These are phyloP conservation scores for Meteorus cinctellus DNA, from an alignment of 2,888 invertebrate genomes.

Conservation along the genomic window DNA sequence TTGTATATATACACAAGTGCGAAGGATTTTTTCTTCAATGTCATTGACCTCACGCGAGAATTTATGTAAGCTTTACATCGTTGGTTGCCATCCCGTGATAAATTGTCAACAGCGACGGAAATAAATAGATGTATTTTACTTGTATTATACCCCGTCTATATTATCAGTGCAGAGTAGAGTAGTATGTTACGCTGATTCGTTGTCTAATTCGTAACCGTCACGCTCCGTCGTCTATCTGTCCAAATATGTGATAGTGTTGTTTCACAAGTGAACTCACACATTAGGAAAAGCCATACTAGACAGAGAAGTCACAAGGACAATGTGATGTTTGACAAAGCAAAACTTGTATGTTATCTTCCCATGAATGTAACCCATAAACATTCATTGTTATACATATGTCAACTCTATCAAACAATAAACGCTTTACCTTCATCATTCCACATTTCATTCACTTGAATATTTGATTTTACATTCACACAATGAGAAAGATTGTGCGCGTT, in stretches of 20 bases:
- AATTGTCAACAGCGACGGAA: conserved; percentile 19
- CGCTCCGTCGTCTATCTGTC: conserved; percentile 37
- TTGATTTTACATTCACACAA: neutral
- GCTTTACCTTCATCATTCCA: neutral
- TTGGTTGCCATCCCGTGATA: neutral
- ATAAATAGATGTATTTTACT: conserved; percentile 23
- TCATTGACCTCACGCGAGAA: conserved; percentile 1
- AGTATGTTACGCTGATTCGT: conserved; percentile 19
- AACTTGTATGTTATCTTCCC: conserved; percentile 10
- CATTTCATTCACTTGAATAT: neutral
- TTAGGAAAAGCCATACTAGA: conserved; percentile 22
- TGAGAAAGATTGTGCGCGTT: neutral
- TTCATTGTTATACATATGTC: neutral
- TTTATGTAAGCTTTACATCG: neutral
- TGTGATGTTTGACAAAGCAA: conserved; percentile 10
- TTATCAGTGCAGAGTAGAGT: neutral
- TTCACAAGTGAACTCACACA: conserved; percentile 30
- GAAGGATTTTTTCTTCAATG: neutral
- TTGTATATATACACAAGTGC: conserved; percentile 12
- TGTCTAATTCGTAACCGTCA: conserved; percentile 35
- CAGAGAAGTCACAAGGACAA: conserved; percentile 12
- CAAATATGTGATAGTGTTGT: conserved; percentile 50
- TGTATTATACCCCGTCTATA: neutral
- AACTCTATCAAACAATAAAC: conserved; percentile 9
- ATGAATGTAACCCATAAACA: conserved; percentile 10